A percentile compares a stretch with the other conserved stretches of the same genome.
These are phyloP conservation scores for Sicus ferrugineus DNA, from an alignment of 2,888 invertebrate genomes.

Conservation along the genomic window DNA sequence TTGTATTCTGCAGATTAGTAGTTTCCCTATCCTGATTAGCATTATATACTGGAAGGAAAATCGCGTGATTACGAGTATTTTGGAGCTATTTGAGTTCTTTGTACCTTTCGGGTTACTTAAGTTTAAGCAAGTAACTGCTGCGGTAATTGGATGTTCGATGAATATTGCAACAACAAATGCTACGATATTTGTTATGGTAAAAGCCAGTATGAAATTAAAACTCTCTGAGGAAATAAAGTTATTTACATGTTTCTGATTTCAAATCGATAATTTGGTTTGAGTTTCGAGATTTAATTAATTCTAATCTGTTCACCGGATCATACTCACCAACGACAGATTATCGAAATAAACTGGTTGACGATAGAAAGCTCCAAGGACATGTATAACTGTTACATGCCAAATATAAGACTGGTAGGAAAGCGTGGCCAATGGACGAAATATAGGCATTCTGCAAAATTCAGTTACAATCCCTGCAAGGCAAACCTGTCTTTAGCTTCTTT, in stretches of 20 bases:
- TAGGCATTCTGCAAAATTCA: conserved; percentile 40
- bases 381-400: conserved; percentile 55
- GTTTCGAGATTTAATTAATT: background rate
- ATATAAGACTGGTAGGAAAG: conserved; percentile 58
- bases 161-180: conserved; percentile 50
- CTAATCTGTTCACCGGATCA: background rate
- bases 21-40: no score
- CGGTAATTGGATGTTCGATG: conserved; percentile 52
- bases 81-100: background rate
- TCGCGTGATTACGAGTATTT: background rate
- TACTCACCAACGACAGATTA: conserved; percentile 49
- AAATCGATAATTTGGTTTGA: background rate
- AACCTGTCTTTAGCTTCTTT: background rate
- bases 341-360: conserved; percentile 54
- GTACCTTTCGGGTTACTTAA: conserved; percentile 7
- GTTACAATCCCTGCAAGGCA: conserved; percentile 38
- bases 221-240: conserved; percentile 37
- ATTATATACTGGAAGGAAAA: background rate
- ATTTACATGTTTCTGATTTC: background rate
- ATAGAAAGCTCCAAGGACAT: conserved; percentile 41
- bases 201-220: conserved; percentile 43
- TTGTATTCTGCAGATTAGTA: background rate
- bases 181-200: conserved; percentile 47
- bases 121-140: background rate
- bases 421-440: conserved; percentile 53